Percentiles rank a stretch among this genome's conserved stretches.
Conservation (phyloP, 2,113 vertebrate genomes). For the Epinephelus moara region DNA sequence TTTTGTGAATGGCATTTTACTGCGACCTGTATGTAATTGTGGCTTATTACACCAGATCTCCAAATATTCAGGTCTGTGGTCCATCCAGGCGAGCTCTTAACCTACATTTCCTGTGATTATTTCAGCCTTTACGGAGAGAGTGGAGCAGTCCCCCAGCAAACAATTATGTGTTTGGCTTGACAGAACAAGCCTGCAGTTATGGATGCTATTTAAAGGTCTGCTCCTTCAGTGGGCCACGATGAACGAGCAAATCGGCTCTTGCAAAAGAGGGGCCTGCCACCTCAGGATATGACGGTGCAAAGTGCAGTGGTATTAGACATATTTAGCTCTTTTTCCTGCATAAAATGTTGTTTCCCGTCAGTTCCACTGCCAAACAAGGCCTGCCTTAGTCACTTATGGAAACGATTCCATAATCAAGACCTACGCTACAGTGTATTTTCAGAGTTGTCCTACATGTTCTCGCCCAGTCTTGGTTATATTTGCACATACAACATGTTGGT, state of each 20-base stretch:
- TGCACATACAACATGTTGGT: constrained; percentile 10
- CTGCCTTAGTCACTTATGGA: constrained; percentile 12
- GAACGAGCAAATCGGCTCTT: constrained; percentile 9
- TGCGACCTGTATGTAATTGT: constrained; percentile 6
- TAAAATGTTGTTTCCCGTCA: constrained; percentile 13
- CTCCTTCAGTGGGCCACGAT: neutral
- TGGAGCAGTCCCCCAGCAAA: constrained; percentile 3
- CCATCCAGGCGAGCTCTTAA: constrained; percentile 1
- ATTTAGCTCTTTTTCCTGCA: constrained; percentile 36
- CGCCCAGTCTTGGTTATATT: constrained; percentile 17
- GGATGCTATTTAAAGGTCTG: constrained; percentile 60
- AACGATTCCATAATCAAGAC: constrained; percentile 15
- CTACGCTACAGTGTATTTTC: constrained; percentile 22
- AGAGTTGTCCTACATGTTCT: constrained; percentile 21
- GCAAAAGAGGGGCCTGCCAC: neutral
- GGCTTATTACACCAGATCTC: neutral
- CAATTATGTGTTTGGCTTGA: constrained; percentile 38
- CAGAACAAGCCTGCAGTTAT: constrained; percentile 56
- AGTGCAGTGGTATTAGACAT: neutral
- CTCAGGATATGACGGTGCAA: constrained; percentile 22
- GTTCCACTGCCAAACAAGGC: neutral
- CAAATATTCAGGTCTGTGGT: constrained; percentile 23
- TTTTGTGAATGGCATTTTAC: neutral
- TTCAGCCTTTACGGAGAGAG: neutral
- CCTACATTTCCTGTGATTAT: constrained; percentile 46